These are phyloP conservation scores for Beroe forskalii DNA, from an alignment of 37 sponge, comb jelly and placozoan species.

Conservation along the genomic window DNA sequence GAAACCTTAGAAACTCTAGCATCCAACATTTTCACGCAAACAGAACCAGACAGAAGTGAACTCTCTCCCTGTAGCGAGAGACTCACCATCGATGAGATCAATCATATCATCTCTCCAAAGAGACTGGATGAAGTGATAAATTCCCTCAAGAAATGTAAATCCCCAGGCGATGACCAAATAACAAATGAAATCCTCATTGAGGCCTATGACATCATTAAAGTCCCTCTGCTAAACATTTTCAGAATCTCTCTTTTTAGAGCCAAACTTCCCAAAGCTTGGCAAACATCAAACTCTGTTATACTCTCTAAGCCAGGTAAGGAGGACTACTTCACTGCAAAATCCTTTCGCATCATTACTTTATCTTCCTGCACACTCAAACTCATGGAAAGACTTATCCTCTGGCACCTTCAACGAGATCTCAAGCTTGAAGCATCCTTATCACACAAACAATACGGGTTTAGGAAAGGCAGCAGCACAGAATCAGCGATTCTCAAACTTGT, in stretches of 20 bases:
- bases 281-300: conserved; percentile 17
- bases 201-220: background rate
- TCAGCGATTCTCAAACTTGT: conserved; percentile 19
- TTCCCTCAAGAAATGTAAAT: background rate
- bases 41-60: background rate
- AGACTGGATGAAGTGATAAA: conserved; percentile 20
- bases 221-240: background rate
- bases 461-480: conserved; percentile 47
- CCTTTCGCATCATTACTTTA: conserved; percentile 40
- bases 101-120: background rate
- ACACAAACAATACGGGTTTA: conserved; percentile 49
- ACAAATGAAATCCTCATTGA: conserved; percentile 49
- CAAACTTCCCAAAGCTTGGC: conserved; percentile 18
- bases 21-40: background rate
- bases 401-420: conserved; percentile 53
- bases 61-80: background rate
- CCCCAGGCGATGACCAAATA: conserved; percentile 14
- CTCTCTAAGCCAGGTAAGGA: conserved; percentile 35
- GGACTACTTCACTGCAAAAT: conserved; percentile 53
- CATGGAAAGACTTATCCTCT: conserved; percentile 24
- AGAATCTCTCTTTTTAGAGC: background rate
- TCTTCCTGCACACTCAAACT: conserved; percentile 32
- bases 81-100: conserved; percentile 1
- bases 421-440: conserved; percentile 9
- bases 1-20: conserved; percentile 14